A percentile compares a stretch with the other conserved stretches of the same genome.
phyloP scores from a whole-genome alignment of 2,797 vertebrate species.

The Antrozous pallidus region DNA sequence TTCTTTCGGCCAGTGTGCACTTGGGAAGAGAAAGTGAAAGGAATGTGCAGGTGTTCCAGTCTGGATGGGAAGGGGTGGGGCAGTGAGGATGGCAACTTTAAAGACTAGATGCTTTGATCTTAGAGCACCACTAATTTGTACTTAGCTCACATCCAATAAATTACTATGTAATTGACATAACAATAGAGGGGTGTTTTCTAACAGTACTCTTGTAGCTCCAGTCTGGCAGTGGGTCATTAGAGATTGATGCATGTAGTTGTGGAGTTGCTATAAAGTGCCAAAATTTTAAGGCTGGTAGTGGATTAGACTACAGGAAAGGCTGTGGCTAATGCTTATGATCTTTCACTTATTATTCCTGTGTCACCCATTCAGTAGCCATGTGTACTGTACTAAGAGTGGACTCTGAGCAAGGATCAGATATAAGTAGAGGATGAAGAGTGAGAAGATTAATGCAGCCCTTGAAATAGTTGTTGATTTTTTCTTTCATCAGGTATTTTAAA shows the following conservation, averaged over 20 bases:
- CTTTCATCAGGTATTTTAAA: neutral
- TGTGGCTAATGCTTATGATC: neutral
- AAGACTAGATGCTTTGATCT: constrained; percentile 18
- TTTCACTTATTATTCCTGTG: neutral
- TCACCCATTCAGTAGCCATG: neutral
- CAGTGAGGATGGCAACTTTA: neutral
- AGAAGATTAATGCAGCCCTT: neutral
- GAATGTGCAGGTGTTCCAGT: neutral
- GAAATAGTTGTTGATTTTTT: neutral
- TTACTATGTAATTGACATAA: neutral
- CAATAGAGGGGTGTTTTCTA: neutral
- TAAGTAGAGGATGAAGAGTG: neutral
- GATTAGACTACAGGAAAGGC: neutral
- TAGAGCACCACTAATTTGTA: neutral
- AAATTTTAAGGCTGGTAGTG: neutral
- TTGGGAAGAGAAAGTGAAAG: constrained; percentile 54
- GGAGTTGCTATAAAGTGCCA: neutral
- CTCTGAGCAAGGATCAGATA: neutral
- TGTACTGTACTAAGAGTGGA: neutral
- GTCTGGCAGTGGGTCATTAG: neutral
- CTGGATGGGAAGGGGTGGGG: neutral
- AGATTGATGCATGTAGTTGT: neutral
- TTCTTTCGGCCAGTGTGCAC: neutral
- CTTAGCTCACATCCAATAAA: neutral
- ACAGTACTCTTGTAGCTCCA: neutral